Evolutionary conservation across 2,113 vertebrate genomes (phyloP).

Genomic region (Ifrita kowaldi): DNA sequence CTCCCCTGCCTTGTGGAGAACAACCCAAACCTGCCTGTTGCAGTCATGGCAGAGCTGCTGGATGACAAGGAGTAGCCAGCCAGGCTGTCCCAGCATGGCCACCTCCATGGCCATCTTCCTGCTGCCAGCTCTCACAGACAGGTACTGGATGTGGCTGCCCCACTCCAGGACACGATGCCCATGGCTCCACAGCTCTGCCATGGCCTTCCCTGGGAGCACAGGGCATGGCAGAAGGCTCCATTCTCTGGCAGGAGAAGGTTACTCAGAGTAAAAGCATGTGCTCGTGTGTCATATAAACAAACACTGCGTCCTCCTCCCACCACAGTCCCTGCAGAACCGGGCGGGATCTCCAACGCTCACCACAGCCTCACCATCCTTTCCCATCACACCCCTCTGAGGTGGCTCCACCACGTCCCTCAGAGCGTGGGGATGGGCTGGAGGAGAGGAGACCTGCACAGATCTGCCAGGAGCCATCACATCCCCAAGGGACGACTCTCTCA

Average conservation of each 20-base stretch:
- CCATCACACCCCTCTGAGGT: background rate
- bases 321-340: background rate
- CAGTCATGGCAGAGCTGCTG: background rate
- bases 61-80: background rate
- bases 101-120: background rate
- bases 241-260: background rate
- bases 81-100: background rate
- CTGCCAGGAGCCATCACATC: background rate
- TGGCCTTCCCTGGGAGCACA: background rate
- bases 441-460: background rate
- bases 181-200: fast-evolving
- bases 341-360: background rate
- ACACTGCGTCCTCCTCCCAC: background rate
- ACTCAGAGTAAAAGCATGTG: background rate
- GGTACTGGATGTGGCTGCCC: too few relatives aligned
- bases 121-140: background rate
- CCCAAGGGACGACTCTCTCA: background rate
- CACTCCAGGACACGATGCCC: fast-evolving
- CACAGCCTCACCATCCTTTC: background rate
- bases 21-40: background rate
- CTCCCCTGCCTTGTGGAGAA: background rate
- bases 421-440: background rate
- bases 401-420: background rate
- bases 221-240: background rate
- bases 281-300: background rate